Base-by-base conservation (phyloP, 2,113 vertebrate genomes). In the Athene cunicularia region DNA sequence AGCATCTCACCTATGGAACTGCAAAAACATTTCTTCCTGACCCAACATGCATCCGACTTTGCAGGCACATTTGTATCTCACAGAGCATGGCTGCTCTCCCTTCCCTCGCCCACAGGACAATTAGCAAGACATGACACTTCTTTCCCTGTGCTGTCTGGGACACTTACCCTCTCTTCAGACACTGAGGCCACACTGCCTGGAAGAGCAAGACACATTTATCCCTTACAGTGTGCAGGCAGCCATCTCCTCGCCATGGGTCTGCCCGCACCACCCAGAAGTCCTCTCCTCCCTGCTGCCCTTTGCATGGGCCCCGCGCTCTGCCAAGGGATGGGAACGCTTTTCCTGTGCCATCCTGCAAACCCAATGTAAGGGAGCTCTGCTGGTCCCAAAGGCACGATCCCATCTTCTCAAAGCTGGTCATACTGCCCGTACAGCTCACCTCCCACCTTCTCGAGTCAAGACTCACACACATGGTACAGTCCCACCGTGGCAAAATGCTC, bases 281-380 rank as follows among this genome's bases (percentile, higher is more conserved):
- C 16, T 73, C 14, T 86, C 23, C 58, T 72, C 12, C n/a, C 43
- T 43, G 30, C 39, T 87, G 19, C 55, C 33, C 37, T 79, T 67
- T 73, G 47, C 49, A 62, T 0, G 1, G 26, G 24, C 32, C 52
- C 39, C 3, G 1, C 3, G 1, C 35, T 13, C 72, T 80, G 32
- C 55, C 23, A 53, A 43, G 43, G n/a, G 37, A n/a, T 26, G 16
- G 43, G 60, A 87, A 53, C 22, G 3, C 2, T 15, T 86, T 24
- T 16, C 27, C 35, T 58, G 16, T 49, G 68, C 33, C 45, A 39
- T 7, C 10, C 33, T 86, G 20, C 27, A 70, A 62, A 74, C 6
- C 5, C 24, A 32, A 4, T 5, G 4, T 10, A 39, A 80, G 21
- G 52, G 30, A 83, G 35, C 11, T 45, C 32, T 59, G 49, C 64